phyloP scores from a whole-genome alignment of 2,113 vertebrate genomes.

The Peromyscus maniculatus region DNA sequence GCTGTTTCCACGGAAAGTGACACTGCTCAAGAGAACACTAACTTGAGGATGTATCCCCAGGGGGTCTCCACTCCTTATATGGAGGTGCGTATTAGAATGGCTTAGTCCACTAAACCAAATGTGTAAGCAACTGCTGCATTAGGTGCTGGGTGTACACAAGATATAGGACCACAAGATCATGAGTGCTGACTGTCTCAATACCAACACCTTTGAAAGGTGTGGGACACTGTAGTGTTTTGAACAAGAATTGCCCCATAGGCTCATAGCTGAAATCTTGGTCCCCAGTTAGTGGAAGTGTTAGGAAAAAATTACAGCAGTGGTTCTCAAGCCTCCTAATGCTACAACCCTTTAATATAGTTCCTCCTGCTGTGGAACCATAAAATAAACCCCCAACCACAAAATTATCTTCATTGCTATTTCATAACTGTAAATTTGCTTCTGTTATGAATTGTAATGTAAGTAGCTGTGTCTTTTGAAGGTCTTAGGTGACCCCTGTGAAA shows the following conservation, averaged over 20 bases:
- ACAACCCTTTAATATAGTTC: no score
- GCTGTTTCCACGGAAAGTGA: background rate
- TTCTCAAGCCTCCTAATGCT: no score
- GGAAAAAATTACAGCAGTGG: background rate
- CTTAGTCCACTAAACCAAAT: conserved; percentile 34
- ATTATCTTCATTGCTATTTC: no score
- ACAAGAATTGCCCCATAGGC: background rate
- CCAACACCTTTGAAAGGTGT: background rate
- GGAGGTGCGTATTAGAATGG: background rate
- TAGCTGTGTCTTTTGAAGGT: no score
- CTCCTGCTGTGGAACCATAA: no score
- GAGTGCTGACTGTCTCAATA: conserved; percentile 34
- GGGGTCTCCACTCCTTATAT: background rate
- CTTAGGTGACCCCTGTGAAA: no score
- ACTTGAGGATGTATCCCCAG: conserved; percentile 32
- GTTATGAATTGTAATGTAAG: no score
- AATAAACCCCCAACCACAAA: no score
- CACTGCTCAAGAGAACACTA: background rate
- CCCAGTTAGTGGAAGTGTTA: background rate
- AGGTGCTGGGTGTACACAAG: background rate
- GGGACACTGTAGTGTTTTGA: background rate
- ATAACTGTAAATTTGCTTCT: no score
- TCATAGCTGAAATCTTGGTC: background rate
- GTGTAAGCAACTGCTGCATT: background rate
- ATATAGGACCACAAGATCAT: background rate